phyloP scores from a whole-genome alignment of 2,888 invertebrate genomes.

The Cataglyphis cursor region DNA sequence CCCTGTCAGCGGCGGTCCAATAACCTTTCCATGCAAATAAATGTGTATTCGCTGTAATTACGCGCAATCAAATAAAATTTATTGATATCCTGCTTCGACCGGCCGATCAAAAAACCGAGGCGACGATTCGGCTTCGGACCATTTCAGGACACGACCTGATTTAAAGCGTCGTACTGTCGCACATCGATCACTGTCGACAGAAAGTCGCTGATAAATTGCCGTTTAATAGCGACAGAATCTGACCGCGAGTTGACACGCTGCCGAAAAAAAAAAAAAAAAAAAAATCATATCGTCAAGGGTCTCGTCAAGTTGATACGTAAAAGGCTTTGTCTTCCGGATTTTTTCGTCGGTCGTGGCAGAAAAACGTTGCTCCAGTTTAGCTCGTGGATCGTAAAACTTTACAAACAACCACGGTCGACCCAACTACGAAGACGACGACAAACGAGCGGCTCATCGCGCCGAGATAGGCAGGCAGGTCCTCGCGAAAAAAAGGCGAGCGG shows the following conservation, averaged over 20 bases:
- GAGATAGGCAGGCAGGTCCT: slow-evolving; percentile 47
- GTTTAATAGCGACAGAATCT: slow-evolving; percentile 70
- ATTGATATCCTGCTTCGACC: slow-evolving; percentile 27
- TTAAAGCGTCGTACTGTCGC: slow-evolving; percentile 53
- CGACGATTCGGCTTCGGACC: slow-evolving; percentile 12
- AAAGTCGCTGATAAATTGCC: slow-evolving; percentile 70
- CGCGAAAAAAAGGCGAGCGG: slow-evolving; percentile 63
- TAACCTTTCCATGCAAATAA: slow-evolving; percentile 37
- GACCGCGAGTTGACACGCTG: slow-evolving; percentile 58
- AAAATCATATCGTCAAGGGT: slow-evolving; percentile 53
- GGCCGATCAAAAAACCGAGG: slow-evolving; percentile 31
- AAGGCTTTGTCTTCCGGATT: slow-evolving; percentile 63
- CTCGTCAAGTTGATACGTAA: slow-evolving; percentile 56
- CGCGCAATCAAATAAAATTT: slow-evolving; percentile 45
- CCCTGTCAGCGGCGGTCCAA: slow-evolving; percentile 10
- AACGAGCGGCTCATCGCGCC: slow-evolving; percentile 44
- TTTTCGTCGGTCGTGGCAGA: slow-evolving; percentile 60
- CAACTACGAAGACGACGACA: slow-evolving; percentile 19
- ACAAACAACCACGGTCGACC: background rate
- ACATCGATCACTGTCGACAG: slow-evolving; percentile 70
- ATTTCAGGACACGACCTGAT: slow-evolving; percentile 60
- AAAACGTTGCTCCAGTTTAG: slow-evolving; percentile 75
- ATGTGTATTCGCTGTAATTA: slow-evolving; percentile 39
- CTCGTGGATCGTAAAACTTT: slow-evolving; percentile 23
- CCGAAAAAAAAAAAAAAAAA: slow-evolving; percentile 60